These are phyloP conservation scores for Drosophila cognata DNA, from an alignment of 2,888 invertebrate species.

Conservation along the genomic window DNA sequence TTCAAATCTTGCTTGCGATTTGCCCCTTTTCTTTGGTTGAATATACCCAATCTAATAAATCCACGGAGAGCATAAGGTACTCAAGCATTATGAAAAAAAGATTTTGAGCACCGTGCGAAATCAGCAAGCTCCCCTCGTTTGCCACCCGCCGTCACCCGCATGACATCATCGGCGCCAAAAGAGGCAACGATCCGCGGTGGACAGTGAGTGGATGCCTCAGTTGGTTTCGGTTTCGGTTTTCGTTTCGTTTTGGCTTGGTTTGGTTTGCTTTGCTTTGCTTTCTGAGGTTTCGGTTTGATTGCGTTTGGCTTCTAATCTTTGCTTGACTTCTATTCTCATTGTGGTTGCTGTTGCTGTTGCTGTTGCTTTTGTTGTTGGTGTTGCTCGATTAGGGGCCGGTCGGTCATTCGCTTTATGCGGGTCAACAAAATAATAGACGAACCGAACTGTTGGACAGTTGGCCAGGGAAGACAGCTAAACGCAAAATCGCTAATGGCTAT, in stretches of 20 bases:
- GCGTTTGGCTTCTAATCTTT: slow-evolving; percentile 46
- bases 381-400: slow-evolving; percentile 24
- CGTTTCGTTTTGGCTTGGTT: background rate
- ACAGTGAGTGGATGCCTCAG: slow-evolving; percentile 54
- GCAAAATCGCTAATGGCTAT: slow-evolving; percentile 41
- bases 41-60: background rate
- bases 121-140: slow-evolving; percentile 28
- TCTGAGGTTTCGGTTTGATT: slow-evolving; percentile 56
- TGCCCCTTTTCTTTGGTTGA: background rate
- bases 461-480: slow-evolving; percentile 8
- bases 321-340: slow-evolving; percentile 18
- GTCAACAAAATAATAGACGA: slow-evolving; percentile 32
- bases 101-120: slow-evolving; percentile 69
- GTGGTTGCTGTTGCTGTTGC: background rate
- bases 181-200: slow-evolving; percentile 56
- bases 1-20: background rate
- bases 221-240: slow-evolving; percentile 39
- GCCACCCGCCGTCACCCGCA: slow-evolving; percentile 32
- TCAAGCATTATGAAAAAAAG: slow-evolving; percentile 40
- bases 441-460: background rate
- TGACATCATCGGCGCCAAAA: slow-evolving; percentile 68
- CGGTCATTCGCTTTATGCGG: slow-evolving; percentile 59
- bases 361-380: slow-evolving; percentile 26
- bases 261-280: slow-evolving; percentile 39
- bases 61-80: slow-evolving; percentile 9